These are phyloP conservation scores for Tiliacea citrago DNA, from an alignment of 2,888 invertebrate genomes.

Conservation along the genomic window DNA sequence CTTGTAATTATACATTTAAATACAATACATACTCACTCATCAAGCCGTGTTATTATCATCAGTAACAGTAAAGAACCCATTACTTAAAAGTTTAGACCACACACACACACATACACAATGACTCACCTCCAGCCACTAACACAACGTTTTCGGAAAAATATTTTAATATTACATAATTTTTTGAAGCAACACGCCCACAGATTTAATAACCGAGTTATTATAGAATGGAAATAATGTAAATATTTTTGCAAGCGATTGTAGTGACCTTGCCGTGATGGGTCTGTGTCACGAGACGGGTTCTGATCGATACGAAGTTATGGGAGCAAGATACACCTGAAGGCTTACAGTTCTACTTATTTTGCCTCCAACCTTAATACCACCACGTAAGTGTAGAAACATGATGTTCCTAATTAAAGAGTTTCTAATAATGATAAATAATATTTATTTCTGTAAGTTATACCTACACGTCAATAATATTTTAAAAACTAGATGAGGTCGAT, in stretches of 20 bases:
- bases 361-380: background rate
- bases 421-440: background rate
- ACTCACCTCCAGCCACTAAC: constrained; percentile 4
- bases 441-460: background rate
- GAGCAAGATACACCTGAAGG: constrained; percentile 30
- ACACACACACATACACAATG: background rate
- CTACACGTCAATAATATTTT: background rate
- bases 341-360: constrained; percentile 27
- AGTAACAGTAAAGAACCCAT: background rate
- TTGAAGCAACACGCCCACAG: constrained; percentile 39
- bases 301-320: constrained; percentile 48
- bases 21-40: background rate
- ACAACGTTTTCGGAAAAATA: background rate
- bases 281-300: constrained; percentile 49
- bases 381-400: background rate
- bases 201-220: constrained; percentile 42
- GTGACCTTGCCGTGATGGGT: constrained; percentile 60
- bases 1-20: constrained; percentile 9
- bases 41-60: background rate
- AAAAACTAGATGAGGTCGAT: background rate
- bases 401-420: background rate
- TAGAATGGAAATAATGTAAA: constrained; percentile 47
- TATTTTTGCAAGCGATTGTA: constrained; percentile 63
- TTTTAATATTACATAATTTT: constrained; percentile 14
- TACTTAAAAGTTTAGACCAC: background rate